A percentile compares a stretch with the other conserved stretches of the same genome.
Evolutionary conservation across 2,888 invertebrate species (phyloP).

Genomic region (Desoria tigrina): DNA sequence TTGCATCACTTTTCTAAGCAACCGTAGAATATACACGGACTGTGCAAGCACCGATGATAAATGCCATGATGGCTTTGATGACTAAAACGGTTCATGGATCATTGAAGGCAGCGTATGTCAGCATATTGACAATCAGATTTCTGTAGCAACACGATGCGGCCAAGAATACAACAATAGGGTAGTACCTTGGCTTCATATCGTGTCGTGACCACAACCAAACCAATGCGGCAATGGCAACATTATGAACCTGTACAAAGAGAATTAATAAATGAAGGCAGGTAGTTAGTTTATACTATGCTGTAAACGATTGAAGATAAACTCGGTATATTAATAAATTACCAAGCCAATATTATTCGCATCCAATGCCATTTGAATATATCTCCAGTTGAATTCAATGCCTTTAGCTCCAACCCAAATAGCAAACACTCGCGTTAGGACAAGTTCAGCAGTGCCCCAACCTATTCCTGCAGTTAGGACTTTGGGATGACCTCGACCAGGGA

Average conservation of each 20-base stretch:
- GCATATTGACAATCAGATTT: slow-evolving; percentile 71
- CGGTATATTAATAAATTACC: too few relatives aligned
- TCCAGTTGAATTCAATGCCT: slow-evolving; percentile 97
- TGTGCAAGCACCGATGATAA: slow-evolving; percentile 67
- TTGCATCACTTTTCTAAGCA: too few relatives aligned
- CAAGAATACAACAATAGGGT: slow-evolving; percentile 72
- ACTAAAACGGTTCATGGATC: slow-evolving; percentile 71
- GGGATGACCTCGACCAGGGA: slow-evolving; percentile 94
- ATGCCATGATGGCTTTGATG: slow-evolving; percentile 69
- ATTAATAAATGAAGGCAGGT: too few relatives aligned
- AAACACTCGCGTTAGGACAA: slow-evolving; percentile 74
- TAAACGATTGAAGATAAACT: too few relatives aligned
- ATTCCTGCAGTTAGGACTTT: slow-evolving; percentile 94
- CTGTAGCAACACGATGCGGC: slow-evolving; percentile 75
- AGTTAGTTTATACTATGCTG: too few relatives aligned
- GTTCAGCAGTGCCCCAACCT: slow-evolving; percentile 99
- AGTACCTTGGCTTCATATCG: slow-evolving; percentile 73
- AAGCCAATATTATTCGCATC: slow-evolving; percentile 92
- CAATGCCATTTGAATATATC: slow-evolving; percentile 89
- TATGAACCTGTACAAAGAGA: slow-evolving; percentile 76
- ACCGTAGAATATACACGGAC: slow-evolving; percentile 75
- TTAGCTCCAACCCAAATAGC: slow-evolving; percentile 94
- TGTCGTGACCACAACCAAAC: slow-evolving; percentile 90
- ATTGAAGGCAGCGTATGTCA: slow-evolving; percentile 59
- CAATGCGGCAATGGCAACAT: slow-evolving; percentile 80